phyloP scores from a whole-genome alignment of 2,113 vertebrate genomes.

The Scomber japonicus region DNA sequence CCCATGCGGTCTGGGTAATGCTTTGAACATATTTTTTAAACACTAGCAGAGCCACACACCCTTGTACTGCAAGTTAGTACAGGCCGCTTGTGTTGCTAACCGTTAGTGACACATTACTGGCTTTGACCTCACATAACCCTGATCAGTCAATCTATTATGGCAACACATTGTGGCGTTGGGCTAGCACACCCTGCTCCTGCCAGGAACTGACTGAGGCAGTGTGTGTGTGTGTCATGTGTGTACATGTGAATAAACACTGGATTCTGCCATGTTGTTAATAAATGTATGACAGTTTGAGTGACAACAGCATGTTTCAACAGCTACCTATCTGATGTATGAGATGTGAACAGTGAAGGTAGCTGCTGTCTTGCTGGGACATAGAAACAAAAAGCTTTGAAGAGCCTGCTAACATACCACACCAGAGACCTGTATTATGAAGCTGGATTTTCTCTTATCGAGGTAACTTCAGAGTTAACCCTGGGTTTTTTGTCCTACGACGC shows the following conservation, averaged over 20 bases:
- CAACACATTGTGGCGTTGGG: constrained; percentile 6
- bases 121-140: constrained; percentile 55
- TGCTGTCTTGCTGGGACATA: constrained; percentile 14
- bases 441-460: too few species aligned
- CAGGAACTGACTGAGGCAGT: constrained; percentile 15
- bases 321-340: constrained; percentile 20
- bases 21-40: constrained; percentile 26
- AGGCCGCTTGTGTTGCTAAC: constrained; percentile 48
- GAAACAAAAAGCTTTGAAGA: constrained; percentile 26
- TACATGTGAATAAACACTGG: constrained; percentile 21
- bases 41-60: constrained; percentile 39
- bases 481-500: too few species aligned
- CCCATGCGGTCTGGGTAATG: constrained; percentile 37
- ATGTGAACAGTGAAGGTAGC: constrained; percentile 11
- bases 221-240: constrained; percentile 30
- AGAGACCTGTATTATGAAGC: too few species aligned
- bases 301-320: constrained; percentile 59
- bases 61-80: constrained; percentile 51
- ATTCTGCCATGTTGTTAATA: constrained; percentile 38
- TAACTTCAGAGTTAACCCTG: too few species aligned
- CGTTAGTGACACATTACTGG: constrained; percentile 55
- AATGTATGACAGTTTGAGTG: constrained; percentile 49
- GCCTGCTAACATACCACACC: constrained; percentile 13
- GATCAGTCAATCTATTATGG: constrained; percentile 45
- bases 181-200: constrained; percentile 63